phyloP scores from a whole-genome alignment of 2,888 invertebrate species.

The Xestia xanthographa region DNA sequence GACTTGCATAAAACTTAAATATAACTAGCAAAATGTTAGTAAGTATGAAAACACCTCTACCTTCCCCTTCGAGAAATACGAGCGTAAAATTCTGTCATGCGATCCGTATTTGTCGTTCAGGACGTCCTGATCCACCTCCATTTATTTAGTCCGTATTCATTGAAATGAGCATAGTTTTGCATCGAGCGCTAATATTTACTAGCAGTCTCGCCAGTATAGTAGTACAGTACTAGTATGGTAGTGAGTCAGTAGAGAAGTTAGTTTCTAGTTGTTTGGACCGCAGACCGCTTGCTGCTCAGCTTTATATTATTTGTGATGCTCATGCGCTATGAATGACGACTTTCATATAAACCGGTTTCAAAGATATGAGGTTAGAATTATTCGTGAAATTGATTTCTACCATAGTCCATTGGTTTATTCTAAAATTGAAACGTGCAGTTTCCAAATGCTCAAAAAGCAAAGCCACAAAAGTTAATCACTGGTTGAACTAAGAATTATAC shows the following conservation, averaged over 20 bases:
- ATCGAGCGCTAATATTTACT: not conserved
- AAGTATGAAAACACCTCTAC: not conserved
- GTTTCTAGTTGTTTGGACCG: conserved; percentile 19
- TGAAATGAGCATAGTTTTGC: conserved; percentile 11
- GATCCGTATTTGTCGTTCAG: not conserved
- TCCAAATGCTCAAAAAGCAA: not conserved
- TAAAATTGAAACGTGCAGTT: not conserved
- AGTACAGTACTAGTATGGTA: not conserved
- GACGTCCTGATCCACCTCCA: not conserved
- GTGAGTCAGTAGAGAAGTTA: conserved; percentile 17
- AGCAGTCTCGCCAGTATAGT: not conserved
- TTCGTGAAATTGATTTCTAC: not conserved
- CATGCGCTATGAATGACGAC: not conserved
- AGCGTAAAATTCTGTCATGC: not conserved
- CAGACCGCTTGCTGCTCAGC: conserved; percentile 4
- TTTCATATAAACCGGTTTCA: not conserved
- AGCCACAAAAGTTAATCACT: not conserved
- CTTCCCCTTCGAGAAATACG: not conserved
- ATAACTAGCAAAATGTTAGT: not conserved
- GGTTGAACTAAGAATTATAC: not conserved
- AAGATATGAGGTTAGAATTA: not conserved
- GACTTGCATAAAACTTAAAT: not conserved
- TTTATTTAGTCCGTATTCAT: not conserved
- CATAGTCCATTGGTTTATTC: not conserved
- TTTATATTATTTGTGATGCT: conserved; percentile 30